A percentile compares a stretch with the other conserved stretches of the same genome.
These are phyloP conservation scores for Cichlasoma orientale DNA, from an alignment of 2,797 vertebrate genomes.

Conservation along the genomic window DNA sequence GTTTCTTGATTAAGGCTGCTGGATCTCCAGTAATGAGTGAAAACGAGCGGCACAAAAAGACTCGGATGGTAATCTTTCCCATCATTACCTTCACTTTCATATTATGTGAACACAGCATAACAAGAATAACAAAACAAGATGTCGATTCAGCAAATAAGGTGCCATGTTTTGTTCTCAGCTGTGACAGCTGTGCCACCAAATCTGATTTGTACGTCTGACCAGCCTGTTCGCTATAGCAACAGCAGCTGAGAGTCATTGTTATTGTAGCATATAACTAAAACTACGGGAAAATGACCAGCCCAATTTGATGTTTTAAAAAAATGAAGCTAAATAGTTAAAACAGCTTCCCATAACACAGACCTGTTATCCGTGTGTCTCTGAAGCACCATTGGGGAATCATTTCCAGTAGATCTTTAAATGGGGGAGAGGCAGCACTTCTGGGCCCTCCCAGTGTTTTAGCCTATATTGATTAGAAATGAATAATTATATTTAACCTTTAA, in stretches of 20 bases:
- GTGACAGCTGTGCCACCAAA: not conserved
- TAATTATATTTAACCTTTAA: not conserved
- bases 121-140: not conserved
- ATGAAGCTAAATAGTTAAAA: not conserved
- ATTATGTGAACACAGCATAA: not conserved
- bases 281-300: not conserved
- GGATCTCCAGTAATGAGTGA: not conserved
- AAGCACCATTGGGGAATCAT: not conserved
- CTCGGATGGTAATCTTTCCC: not conserved
- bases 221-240: not conserved
- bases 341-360: not conserved
- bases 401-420: not conserved
- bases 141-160: not conserved
- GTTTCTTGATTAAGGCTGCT: not conserved
- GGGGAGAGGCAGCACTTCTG: too few species aligned
- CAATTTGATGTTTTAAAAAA: not conserved
- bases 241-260: not conserved
- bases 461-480: not conserved
- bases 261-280: not conserved
- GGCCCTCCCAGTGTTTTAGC: too few species aligned
- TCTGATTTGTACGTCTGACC: not conserved
- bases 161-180: not conserved
- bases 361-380: not conserved
- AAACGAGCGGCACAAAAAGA: not conserved
- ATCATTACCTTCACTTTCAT: not conserved